phyloP scores from a whole-genome alignment of 2,888 invertebrate genomes.

The Chirona hameri region DNA sequence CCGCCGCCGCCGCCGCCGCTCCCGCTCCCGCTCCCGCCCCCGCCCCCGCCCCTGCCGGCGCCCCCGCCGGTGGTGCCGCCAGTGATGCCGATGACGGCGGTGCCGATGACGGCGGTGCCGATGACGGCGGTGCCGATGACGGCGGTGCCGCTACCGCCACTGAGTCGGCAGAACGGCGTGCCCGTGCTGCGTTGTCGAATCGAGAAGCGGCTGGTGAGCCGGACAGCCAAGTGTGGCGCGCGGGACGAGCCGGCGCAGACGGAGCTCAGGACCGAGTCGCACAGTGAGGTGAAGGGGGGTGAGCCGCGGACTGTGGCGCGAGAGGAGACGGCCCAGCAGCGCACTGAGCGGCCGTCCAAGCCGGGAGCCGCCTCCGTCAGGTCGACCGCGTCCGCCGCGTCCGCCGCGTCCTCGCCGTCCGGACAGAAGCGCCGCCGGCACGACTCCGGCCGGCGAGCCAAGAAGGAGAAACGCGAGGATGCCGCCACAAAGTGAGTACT shows the following conservation, averaged over 20 bases:
- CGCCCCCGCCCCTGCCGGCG: constrained; percentile 24
- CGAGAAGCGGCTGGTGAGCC: constrained; percentile 4
- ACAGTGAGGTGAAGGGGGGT: neutral
- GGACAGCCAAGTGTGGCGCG: neutral
- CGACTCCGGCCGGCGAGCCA: neutral
- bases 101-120: constrained; percentile 29
- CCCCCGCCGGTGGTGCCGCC: constrained; percentile 31
- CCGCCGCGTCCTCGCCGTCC: neutral
- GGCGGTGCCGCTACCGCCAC: constrained; percentile 27
- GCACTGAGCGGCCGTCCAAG: neutral
- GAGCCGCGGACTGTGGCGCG: neutral
- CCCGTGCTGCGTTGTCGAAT: constrained; percentile 27
- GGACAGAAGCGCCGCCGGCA: neutral
- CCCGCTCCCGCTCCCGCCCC: neutral
- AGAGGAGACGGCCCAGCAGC: neutral
- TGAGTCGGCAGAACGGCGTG: neutral
- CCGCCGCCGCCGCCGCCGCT: neutral
- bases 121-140: neutral
- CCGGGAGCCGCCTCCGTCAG: no score
- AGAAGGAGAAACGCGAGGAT: neutral
- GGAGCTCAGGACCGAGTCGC: neutral
- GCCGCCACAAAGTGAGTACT: neutral
- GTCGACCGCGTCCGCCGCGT: neutral
- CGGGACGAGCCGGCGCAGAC: neutral
- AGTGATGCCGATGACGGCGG: neutral